These are phyloP conservation scores for Thaumatotibia leucotreta DNA, from an alignment of 1,140 invertebrate species.

Conservation along the genomic window DNA sequence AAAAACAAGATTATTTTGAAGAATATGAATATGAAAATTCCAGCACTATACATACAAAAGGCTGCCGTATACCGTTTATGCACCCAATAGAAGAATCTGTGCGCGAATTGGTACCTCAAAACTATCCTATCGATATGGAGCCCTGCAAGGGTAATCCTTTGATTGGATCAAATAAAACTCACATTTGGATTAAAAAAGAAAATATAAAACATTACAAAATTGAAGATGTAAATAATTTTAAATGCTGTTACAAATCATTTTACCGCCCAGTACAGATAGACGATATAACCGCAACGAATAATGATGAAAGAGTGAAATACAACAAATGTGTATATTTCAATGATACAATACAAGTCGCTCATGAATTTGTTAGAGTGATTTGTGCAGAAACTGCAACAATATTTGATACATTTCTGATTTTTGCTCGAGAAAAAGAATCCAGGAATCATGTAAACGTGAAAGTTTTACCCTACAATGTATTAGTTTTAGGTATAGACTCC, in stretches of 20 bases:
- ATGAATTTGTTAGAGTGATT: neutral
- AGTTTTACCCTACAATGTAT: constrained; percentile 76
- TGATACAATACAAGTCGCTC: neutral
- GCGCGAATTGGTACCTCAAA: neutral
- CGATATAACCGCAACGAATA: neutral
- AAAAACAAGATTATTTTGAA: neutral
- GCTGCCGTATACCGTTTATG: neutral
- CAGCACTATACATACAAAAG: neutral
- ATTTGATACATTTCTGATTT: constrained; percentile 77
- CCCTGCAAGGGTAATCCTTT: neutral
- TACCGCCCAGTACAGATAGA: neutral
- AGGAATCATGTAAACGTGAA: neutral
- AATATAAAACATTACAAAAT: neutral
- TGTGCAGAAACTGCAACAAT: neutral
- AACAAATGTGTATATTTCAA: neutral
- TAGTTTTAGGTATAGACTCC: constrained; percentile 91
- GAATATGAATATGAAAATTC: neutral
- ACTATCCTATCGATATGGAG: neutral
- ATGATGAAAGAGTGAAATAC: neutral
- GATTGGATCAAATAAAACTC: neutral
- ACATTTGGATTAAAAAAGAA: neutral
- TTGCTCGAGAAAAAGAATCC: constrained; percentile 68
- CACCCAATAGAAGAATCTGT: neutral
- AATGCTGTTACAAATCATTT: constrained; percentile 6
- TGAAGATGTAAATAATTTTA: neutral